phyloP scores from a whole-genome alignment of 2,113 vertebrate genomes.

The Butorides virescens region DNA sequence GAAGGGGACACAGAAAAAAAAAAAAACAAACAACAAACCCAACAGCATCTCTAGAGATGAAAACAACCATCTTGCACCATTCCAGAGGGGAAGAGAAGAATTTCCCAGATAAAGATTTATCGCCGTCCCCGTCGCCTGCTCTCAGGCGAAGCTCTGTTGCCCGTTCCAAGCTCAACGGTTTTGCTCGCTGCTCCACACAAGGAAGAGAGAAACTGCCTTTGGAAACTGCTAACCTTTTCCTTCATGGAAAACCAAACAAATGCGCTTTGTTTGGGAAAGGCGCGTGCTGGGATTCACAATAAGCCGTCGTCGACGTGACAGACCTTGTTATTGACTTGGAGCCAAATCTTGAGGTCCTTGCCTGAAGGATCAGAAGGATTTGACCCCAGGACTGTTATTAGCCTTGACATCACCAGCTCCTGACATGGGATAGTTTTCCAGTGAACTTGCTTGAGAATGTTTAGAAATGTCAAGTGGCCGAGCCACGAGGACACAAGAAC shows the following conservation, averaged over 20 bases:
- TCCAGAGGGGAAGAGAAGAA: neutral
- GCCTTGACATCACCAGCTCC: constrained; percentile 63
- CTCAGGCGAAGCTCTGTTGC: neutral
- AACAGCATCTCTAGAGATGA: neutral
- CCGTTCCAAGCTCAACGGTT: neutral
- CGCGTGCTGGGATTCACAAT: neutral
- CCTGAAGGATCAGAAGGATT: constrained; percentile 51
- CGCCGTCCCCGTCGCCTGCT: neutral
- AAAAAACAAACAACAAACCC: too few relatives aligned
- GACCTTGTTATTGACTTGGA: constrained; percentile 44
- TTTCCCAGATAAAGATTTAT: neutral
- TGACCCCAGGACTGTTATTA: constrained; percentile 67
- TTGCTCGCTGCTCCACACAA: neutral
- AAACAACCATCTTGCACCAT: neutral
- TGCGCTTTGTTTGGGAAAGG: neutral
- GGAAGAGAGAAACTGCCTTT: neutral
- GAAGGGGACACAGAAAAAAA: neutral
- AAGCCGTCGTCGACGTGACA: constrained; percentile 17
- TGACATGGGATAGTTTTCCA: constrained; percentile 67
- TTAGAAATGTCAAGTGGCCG: constrained; percentile 66
- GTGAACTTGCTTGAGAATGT: constrained; percentile 67
- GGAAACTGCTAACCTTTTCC: constrained; percentile 35
- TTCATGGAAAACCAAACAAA: neutral
- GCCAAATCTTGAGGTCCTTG: constrained; percentile 59
- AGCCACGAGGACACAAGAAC: constrained; percentile 51